phyloP scores from a whole-genome alignment of 1,140 invertebrate species.

The Mamestra configurata region DNA sequence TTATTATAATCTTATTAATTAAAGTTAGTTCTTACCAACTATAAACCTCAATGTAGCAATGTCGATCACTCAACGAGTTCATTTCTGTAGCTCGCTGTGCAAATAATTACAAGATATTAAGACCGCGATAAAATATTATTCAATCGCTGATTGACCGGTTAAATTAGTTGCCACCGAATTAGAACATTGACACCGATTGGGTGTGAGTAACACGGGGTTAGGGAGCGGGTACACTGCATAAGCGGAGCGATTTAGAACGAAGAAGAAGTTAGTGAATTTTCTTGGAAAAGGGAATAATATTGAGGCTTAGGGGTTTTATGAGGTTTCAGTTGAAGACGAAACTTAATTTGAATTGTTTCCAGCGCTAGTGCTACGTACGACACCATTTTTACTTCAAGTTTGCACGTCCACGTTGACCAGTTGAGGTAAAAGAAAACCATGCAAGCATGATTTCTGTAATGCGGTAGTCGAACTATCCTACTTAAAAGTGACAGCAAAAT shows the following conservation, averaged over 20 bases:
- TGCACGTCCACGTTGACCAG: too few species aligned
- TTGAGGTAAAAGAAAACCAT: too few species aligned
- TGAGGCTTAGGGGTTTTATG: too few species aligned
- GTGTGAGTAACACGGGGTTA: constrained; percentile 66
- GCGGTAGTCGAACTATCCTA: too few species aligned
- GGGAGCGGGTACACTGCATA: constrained; percentile 22
- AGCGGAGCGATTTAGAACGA: constrained; percentile 38
- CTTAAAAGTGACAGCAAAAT: too few species aligned
- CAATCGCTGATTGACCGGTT: constrained; percentile 57
- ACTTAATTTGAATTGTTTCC: too few species aligned
- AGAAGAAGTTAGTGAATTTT: too few species aligned
- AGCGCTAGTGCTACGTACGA: too few species aligned
- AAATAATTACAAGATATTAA: constrained; percentile 37
- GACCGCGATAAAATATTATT: constrained; percentile 43
- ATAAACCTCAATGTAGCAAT: neutral
- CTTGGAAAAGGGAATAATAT: too few species aligned
- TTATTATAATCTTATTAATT: neutral
- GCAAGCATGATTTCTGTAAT: too few species aligned
- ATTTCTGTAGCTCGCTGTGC: neutral
- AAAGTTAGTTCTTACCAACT: constrained; percentile 4
- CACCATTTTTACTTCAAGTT: too few species aligned
- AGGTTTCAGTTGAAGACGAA: too few species aligned
- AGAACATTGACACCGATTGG: constrained; percentile 70
- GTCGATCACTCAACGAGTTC: constrained; percentile 23
- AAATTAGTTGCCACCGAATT: constrained; percentile 69